Conservation (phyloP, 2,888 invertebrate species). For the Coleophora deauratella region DNA sequence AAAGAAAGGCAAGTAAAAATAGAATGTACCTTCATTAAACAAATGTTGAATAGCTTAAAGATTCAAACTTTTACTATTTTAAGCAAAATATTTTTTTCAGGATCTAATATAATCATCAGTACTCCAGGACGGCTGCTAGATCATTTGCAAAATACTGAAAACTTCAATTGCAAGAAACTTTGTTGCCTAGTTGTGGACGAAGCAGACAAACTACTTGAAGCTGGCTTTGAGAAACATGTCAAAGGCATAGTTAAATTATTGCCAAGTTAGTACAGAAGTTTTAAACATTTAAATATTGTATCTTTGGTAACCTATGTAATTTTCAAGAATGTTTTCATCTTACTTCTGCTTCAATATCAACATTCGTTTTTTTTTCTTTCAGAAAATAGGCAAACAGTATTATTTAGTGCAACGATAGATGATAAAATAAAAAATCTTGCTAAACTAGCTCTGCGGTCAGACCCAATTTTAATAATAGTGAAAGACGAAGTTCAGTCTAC, state of each 20-base stretch:
- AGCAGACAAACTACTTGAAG: slow-evolving; percentile 95
- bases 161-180: slow-evolving; percentile 90
- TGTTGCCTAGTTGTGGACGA: slow-evolving; percentile 96
- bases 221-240: slow-evolving; percentile 96
- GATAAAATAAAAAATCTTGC: slow-evolving; percentile 91
- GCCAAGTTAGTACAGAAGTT: slow-evolving; percentile 66
- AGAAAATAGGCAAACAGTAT: slow-evolving; percentile 94
- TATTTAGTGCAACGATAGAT: slow-evolving; percentile 99
- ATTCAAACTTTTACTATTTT: too few species aligned
- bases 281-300: too few species aligned
- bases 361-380: slow-evolving; percentile 28
- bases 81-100: slow-evolving; percentile 41
- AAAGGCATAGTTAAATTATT: slow-evolving; percentile 91
- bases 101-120: slow-evolving; percentile 92
- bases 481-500: slow-evolving; percentile 85
- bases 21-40: neutral
- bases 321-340: neutral
- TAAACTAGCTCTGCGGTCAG: slow-evolving; percentile 87
- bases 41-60: neutral
- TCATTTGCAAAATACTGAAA: slow-evolving; percentile 91
- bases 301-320: neutral
- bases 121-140: slow-evolving; percentile 97
- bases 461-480: slow-evolving; percentile 91
- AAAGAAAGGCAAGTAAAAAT: slow-evolving; percentile 76
- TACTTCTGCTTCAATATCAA: too few species aligned